Percentiles rank a stretch among this genome's conserved stretches.
Evolutionary conservation across 2,797 vertebrate genomes (phyloP).

Genomic region (Eremophila alpestris): DNA sequence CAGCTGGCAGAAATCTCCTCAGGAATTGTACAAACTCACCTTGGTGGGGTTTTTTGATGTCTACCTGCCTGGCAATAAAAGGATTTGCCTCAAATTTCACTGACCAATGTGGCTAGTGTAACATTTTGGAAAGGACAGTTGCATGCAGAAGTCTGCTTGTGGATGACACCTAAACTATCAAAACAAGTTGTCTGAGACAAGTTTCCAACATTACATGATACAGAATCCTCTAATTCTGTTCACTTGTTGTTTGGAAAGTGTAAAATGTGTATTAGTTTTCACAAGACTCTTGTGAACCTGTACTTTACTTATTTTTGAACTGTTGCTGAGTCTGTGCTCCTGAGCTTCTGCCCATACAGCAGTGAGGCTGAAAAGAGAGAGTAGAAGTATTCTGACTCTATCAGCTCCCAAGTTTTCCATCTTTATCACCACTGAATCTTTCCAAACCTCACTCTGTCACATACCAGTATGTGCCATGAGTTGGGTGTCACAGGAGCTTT

Average conservation of each 20-base stretch:
- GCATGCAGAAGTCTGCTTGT: not conserved
- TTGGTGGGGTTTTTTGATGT: not conserved
- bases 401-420: not conserved
- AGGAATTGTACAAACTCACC: not conserved
- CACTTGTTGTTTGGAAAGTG: not conserved
- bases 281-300: not conserved
- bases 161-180: not conserved
- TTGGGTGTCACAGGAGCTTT: not conserved
- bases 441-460: not conserved
- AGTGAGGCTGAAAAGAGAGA: not conserved
- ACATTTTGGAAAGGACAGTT: not conserved
- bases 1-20: not conserved
- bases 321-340: not conserved
- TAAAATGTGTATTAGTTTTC: not conserved
- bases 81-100: not conserved
- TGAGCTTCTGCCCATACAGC: not conserved
- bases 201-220: accelerated
- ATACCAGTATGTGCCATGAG: accelerated
- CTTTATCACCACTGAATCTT: not conserved
- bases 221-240: not conserved
- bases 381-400: not conserved
- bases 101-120: accelerated
- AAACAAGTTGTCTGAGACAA: not conserved
- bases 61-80: not conserved
- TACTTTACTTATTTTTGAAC: not conserved